Evolutionary conservation across 2,797 vertebrate genomes (phyloP).

Genomic region (Sparidentex hasta): DNA sequence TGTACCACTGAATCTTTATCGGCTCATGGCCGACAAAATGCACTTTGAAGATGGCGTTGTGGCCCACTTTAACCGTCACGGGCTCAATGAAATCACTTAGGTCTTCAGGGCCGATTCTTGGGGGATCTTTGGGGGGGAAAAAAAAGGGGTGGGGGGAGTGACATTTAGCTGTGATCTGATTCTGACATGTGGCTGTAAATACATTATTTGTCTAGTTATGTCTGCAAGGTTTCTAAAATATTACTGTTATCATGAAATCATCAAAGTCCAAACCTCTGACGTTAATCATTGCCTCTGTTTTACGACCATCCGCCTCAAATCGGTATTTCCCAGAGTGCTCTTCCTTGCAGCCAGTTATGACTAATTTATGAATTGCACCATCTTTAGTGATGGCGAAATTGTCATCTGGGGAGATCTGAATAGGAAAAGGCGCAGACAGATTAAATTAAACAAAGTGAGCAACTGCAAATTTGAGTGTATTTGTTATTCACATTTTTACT

Average conservation of each 20-base stretch:
- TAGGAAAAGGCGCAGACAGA: neutral
- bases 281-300: slow-evolving; percentile 88
- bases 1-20: slow-evolving; percentile 88
- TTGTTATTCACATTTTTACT: neutral
- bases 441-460: slow-evolving; percentile 9
- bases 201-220: neutral
- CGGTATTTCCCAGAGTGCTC: slow-evolving; percentile 89
- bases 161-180: neutral
- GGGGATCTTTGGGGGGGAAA: slow-evolving; percentile 88
- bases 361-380: slow-evolving; percentile 84
- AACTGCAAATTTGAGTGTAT: neutral
- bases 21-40: slow-evolving; percentile 87
- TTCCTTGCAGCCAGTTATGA: slow-evolving; percentile 81
- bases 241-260: neutral
- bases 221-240: neutral
- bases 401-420: slow-evolving; percentile 84
- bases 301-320: slow-evolving; percentile 88
- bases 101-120: slow-evolving; percentile 84
- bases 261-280: slow-evolving; percentile 84
- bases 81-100: slow-evolving; percentile 83
- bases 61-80: slow-evolving; percentile 87
- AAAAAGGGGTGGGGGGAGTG: too few relatives aligned
- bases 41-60: slow-evolving; percentile 86
- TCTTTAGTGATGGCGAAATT: slow-evolving; percentile 84
- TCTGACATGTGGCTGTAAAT: neutral